Conservation (phyloP, 2,113 vertebrate species). For the Arothron firmamentum region DNA sequence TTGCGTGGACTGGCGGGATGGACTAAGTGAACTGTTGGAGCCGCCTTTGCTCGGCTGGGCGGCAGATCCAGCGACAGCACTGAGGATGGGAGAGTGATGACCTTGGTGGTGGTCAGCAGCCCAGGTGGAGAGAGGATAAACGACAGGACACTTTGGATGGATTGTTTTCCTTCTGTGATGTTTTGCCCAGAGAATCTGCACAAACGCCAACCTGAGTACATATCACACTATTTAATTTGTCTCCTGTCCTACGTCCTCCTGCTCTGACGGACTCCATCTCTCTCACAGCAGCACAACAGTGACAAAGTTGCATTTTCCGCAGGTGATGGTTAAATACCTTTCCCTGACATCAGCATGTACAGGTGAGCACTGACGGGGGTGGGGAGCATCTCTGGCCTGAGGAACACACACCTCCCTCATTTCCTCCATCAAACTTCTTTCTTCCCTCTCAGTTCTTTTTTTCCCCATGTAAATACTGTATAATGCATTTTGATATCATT, state of each 20-base stretch:
- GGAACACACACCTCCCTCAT: conserved; percentile 40
- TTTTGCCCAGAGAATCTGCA: conserved; percentile 58
- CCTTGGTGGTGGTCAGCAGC: conserved; percentile 18
- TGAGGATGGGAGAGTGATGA: conserved; percentile 26
- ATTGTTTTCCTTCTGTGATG: conserved; percentile 33
- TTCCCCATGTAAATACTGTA: conserved; percentile 77
- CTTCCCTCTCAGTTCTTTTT: conserved; percentile 43
- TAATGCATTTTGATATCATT: conserved; percentile 83
- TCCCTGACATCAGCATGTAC: conserved; percentile 58
- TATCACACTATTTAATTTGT: conserved; percentile 47
- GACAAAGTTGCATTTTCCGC: conserved; percentile 41
- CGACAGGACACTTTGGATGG: conserved; percentile 18
- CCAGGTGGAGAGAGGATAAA: conserved; percentile 29
- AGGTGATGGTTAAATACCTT: conserved; percentile 38
- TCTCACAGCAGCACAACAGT: conserved; percentile 30
- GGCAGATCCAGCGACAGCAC: background rate
- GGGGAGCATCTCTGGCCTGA: conserved; percentile 11
- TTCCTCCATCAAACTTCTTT: conserved; percentile 12
- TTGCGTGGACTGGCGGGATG: conserved; percentile 28
- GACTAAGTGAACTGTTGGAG: conserved; percentile 8
- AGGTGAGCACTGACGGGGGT: conserved; percentile 36
- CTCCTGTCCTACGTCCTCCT: conserved; percentile 28
- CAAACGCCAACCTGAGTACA: conserved; percentile 22
- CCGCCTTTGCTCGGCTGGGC: no score
- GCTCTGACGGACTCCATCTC: conserved; percentile 11